Evolutionary conservation across 2,888 invertebrate species (phyloP).

Genomic region (Apodemia mormo): DNA sequence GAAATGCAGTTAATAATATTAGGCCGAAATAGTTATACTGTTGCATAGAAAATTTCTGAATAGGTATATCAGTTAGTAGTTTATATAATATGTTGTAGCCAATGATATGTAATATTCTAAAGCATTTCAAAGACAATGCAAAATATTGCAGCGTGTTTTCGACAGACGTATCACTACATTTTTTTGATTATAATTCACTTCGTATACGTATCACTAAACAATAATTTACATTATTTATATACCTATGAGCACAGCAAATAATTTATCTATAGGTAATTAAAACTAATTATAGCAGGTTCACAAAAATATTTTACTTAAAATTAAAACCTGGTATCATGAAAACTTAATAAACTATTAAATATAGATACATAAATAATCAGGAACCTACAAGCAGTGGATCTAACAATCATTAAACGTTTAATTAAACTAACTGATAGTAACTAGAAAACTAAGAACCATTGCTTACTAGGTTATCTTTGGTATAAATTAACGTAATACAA

Average conservation of each 20-base stretch:
- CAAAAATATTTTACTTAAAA: not conserved
- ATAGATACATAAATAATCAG: constrained; percentile 13
- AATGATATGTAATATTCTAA: too few species aligned
- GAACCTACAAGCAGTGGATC: constrained; percentile 15
- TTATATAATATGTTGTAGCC: not conserved
- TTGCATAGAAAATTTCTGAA: not conserved
- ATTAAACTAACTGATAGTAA: constrained; percentile 5
- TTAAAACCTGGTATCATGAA: not conserved
- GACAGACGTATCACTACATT: not conserved
- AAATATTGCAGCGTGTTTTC: too few species aligned
- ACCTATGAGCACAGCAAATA: constrained; percentile 15
- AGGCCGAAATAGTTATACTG: not conserved
- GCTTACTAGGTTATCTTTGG: constrained; percentile 71
- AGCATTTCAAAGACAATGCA: too few species aligned
- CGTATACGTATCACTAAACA: not conserved
- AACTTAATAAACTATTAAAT: constrained; percentile 1
- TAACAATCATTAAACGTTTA: constrained; percentile 13
- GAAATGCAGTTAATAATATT: not conserved
- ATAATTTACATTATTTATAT: not conserved
- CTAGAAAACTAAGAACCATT: constrained; percentile 43
- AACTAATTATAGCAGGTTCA: constrained; percentile 10
- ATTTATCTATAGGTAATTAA: constrained; percentile 3
- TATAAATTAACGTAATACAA: constrained; percentile 51
- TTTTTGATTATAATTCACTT: not conserved
- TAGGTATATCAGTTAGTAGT: not conserved